These are phyloP conservation scores for Laticauda laticaudata DNA, from an alignment of 2,113 vertebrate species.

Conservation along the genomic window DNA sequence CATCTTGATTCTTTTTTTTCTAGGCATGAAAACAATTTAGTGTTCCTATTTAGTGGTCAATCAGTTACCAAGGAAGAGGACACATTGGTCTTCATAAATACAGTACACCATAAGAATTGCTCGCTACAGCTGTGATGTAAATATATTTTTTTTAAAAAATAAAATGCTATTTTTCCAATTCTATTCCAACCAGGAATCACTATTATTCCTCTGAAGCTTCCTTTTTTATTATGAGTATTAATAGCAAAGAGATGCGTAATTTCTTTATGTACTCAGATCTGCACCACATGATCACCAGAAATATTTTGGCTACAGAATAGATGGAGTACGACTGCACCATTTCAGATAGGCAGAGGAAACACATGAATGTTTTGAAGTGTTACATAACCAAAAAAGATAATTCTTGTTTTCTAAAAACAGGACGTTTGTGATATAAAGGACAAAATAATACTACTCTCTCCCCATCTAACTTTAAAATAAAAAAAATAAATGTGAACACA, in stretches of 20 bases:
- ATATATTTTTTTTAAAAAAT: background rate
- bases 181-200: background rate
- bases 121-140: background rate
- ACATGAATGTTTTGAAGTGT: background rate
- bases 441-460: background rate
- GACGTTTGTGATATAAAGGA: background rate
- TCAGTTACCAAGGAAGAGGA: conserved; percentile 24
- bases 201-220: background rate
- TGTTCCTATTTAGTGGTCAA: conserved; percentile 11
- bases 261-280: background rate
- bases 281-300: background rate
- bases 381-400: background rate
- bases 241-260: background rate
- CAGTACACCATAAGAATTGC: background rate
- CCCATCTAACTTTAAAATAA: background rate
- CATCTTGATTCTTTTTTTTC: background rate
- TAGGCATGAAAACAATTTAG: conserved; percentile 1
- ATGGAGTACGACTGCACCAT: background rate
- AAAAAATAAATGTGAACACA: background rate
- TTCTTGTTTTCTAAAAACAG: background rate
- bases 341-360: background rate
- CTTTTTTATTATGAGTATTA: background rate
- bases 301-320: background rate
- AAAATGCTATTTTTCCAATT: background rate
- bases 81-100: conserved; percentile 19